phyloP scores from a whole-genome alignment of 1,140 invertebrate species.

The Leptoteleia sp. region DNA sequence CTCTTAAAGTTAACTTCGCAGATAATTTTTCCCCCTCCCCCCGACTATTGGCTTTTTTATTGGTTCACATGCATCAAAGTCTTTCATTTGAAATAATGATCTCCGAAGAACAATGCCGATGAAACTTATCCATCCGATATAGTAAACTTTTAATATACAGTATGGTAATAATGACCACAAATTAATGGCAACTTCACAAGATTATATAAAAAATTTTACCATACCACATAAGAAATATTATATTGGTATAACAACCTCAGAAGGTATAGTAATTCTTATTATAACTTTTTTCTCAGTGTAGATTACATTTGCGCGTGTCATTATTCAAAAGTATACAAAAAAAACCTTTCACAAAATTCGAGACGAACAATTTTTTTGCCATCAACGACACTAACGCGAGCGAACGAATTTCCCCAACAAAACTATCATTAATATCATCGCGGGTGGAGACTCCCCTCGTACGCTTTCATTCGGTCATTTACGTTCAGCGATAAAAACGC shows the following conservation, averaged over 20 bases:
- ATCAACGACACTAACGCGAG: no score
- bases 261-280: no score
- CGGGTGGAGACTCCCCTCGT: background rate
- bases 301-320: background rate
- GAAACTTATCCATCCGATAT: constrained; percentile 24
- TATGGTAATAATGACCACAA: no score
- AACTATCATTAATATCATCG: constrained; percentile 15
- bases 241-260: no score
- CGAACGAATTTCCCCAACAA: background rate
- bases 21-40: constrained; percentile 21
- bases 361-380: constrained; percentile 17
- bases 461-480: constrained; percentile 4
- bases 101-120: constrained; percentile 18
- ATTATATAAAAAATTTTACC: no score
- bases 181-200: no score
- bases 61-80: constrained; percentile 9
- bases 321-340: background rate
- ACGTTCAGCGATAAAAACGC: constrained; percentile 9
- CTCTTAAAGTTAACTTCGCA: constrained; percentile 22
- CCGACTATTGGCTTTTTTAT: constrained; percentile 4
- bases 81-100: constrained; percentile 19
- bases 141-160: constrained; percentile 17
- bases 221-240: no score
- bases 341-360: constrained; percentile 1
- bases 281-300: no score